Conservation (phyloP, 1,140 invertebrate species). For the Lepeophtheirus salmonis region DNA sequence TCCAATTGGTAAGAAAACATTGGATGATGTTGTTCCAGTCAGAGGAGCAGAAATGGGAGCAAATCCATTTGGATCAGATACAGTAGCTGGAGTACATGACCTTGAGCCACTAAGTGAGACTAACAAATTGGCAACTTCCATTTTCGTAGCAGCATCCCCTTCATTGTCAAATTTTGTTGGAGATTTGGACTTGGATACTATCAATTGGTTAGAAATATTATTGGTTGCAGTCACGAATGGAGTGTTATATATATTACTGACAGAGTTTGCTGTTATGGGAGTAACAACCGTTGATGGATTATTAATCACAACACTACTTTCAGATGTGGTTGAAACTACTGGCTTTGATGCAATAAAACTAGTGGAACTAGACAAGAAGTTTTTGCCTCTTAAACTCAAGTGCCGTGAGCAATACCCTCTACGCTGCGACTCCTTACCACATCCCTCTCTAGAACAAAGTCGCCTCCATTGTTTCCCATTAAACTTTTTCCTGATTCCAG, state of each 20-base stretch:
- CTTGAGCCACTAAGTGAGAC: constrained; percentile 34
- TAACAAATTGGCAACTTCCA: constrained; percentile 87
- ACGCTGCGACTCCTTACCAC: constrained; percentile 92
- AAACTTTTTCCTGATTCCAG: constrained; percentile 93
- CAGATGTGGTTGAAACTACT: too few relatives aligned
- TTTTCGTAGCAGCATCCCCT: constrained; percentile 74
- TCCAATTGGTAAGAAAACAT: not conserved
- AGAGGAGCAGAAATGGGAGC: constrained; percentile 55
- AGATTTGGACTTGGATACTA: not conserved
- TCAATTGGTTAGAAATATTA: not conserved
- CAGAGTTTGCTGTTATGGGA: too few relatives aligned
- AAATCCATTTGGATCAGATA: constrained; percentile 55
- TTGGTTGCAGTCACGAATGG: too few relatives aligned
- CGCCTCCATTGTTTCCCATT: constrained; percentile 98
- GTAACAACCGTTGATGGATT: too few relatives aligned
- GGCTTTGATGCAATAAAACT: not conserved
- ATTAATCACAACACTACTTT: too few relatives aligned
- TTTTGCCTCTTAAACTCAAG: constrained; percentile 63
- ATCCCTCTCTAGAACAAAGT: constrained; percentile 80
- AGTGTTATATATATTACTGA: too few relatives aligned
- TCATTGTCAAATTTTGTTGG: constrained; percentile 26
- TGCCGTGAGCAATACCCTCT: constrained; percentile 89
- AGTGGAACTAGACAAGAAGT: constrained; percentile 19
- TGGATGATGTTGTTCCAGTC: constrained; percentile 21
- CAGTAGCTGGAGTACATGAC: constrained; percentile 57